Evolutionary conservation across 2,113 vertebrate genomes (phyloP).

Genomic region (Epinephelus lanceolatus): DNA sequence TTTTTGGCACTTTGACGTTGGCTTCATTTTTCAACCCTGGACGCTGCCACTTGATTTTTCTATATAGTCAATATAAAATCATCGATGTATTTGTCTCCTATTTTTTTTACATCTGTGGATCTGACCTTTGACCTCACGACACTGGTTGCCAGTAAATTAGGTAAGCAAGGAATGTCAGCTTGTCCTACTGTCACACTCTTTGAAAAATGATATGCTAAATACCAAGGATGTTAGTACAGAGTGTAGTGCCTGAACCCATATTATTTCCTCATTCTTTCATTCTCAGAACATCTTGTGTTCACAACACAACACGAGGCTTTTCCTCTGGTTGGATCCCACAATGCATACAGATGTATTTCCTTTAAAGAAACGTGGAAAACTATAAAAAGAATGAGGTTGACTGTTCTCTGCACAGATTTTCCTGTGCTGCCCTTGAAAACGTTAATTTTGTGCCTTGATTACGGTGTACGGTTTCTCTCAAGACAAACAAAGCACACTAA

Average conservation of each 20-base stretch:
- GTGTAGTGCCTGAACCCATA: neutral
- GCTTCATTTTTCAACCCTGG: no score
- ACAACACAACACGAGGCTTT: constrained; percentile 8
- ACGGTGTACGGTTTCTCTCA: constrained; percentile 79
- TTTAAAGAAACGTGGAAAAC: constrained; percentile 9
- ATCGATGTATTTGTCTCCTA: neutral
- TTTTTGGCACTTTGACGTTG: no score
- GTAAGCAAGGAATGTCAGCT: neutral
- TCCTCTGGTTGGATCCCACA: constrained; percentile 8
- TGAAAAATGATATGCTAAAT: neutral
- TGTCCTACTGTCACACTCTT: neutral
- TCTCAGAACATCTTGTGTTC: constrained; percentile 12
- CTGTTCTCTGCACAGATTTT: constrained; percentile 38
- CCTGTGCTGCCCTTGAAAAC: constrained; percentile 51
- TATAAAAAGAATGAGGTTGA: constrained; percentile 55
- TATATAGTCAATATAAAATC: neutral
- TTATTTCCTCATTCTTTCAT: neutral
- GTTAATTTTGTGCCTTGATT: constrained; percentile 77
- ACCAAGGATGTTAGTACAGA: neutral
- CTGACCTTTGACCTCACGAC: constrained; percentile 16
- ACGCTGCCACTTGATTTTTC: neutral
- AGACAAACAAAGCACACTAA: constrained; percentile 83
- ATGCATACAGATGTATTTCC: constrained; percentile 2
- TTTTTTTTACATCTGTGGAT: neutral
- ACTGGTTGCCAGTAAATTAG: neutral